A percentile compares a stretch with the other conserved stretches of the same genome.
phyloP scores from a whole-genome alignment of 2,797 vertebrate genomes.

The Lates japonicus region DNA sequence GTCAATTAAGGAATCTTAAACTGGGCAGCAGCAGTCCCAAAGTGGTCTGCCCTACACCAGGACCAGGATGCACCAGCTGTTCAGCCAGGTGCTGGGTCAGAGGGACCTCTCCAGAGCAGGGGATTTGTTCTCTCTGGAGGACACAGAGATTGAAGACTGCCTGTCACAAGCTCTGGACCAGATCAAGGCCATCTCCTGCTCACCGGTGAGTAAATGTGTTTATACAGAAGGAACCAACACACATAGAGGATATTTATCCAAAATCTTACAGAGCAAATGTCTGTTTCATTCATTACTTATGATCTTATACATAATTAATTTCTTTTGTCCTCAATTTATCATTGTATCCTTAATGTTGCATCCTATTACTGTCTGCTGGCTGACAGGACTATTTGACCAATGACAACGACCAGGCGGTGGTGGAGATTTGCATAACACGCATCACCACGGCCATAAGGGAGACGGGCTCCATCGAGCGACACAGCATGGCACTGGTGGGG shows the following conservation, averaged over 20 bases:
- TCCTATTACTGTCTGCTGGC: conserved; percentile 40
- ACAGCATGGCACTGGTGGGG: conserved; percentile 90
- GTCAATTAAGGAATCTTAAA: conserved; percentile 29
- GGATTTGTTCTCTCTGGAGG: conserved; percentile 95
- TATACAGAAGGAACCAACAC: neutral
- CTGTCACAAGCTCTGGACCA: conserved; percentile 95
- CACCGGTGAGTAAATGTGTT: conserved; percentile 85
- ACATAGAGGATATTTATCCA: neutral
- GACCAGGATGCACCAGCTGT: conserved; percentile 93
- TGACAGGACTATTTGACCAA: conserved; percentile 95
- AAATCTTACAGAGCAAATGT: conserved; percentile 1
- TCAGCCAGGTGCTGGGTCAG: conserved; percentile 92
- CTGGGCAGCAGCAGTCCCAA: conserved; percentile 19
- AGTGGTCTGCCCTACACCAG: conserved; percentile 38
- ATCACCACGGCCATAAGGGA: conserved; percentile 96
- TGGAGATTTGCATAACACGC: conserved; percentile 96
- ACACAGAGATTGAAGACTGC: conserved; percentile 92
- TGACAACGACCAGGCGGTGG: conserved; percentile 97
- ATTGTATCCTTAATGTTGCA: conserved; percentile 27
- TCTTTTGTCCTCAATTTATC: conserved; percentile 46
- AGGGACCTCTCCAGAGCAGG: conserved; percentile 95
- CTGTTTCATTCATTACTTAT: conserved; percentile 51
- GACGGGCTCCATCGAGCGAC: conserved; percentile 91
- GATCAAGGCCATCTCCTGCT: conserved; percentile 95
- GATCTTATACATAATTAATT: conserved; percentile 48